Evolutionary conservation across 2,113 vertebrate species (phyloP).

Genomic region (Nibea coibor): DNA sequence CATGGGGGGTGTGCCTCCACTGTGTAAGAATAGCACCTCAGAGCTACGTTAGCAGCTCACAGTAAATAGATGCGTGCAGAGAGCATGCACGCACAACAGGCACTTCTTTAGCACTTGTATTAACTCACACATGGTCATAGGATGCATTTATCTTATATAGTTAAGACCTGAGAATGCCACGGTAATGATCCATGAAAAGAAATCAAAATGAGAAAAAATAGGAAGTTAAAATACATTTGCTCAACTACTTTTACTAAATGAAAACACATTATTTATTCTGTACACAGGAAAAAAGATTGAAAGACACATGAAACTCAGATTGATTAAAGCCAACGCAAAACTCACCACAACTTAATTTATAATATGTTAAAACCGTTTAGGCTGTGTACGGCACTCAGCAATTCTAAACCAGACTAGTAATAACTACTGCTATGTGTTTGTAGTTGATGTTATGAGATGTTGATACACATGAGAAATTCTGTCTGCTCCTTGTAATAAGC

Average conservation of each 20-base stretch:
- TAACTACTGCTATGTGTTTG: not conserved
- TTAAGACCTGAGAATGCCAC: slow-evolving; percentile 63
- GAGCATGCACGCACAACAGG: slow-evolving; percentile 8
- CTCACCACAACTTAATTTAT: not conserved
- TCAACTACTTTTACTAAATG: slow-evolving; percentile 4
- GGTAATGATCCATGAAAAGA: not conserved
- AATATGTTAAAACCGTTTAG: not conserved
- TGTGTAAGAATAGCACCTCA: slow-evolving; percentile 50
- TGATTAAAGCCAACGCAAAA: not conserved
- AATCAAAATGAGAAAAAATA: not conserved
- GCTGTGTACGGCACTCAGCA: not conserved
- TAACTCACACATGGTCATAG: slow-evolving; percentile 7
- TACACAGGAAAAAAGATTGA: slow-evolving; percentile 1
- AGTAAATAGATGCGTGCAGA: slow-evolving; percentile 1
- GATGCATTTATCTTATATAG: slow-evolving; percentile 11
- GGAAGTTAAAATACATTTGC: slow-evolving; percentile 11
- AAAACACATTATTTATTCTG: slow-evolving; percentile 8
- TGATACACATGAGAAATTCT: not conserved
- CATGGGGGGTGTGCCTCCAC: not conserved
- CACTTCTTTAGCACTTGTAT: slow-evolving; percentile 37
- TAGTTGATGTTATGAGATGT: not conserved
- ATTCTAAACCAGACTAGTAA: not conserved
- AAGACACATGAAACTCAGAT: not conserved
- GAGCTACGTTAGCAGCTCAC: slow-evolving; percentile 24
- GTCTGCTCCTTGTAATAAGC: slow-evolving; percentile 1